These are phyloP conservation scores for Heliangelus exortis DNA, from an alignment of 2,797 vertebrate species.

Conservation along the genomic window DNA sequence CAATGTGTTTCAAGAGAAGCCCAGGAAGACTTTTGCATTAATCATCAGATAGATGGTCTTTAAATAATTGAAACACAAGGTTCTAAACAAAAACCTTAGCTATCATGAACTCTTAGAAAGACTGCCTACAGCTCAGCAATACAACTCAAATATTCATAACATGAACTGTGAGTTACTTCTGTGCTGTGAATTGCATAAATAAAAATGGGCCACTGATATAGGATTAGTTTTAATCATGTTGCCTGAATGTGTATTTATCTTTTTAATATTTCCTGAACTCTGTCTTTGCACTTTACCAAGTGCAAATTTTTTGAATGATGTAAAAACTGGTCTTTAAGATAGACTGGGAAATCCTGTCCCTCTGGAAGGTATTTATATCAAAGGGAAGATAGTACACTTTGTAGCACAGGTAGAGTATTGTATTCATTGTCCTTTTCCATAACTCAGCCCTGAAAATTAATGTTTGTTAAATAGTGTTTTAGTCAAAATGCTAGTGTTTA, in stretches of 20 bases:
- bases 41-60: slow-evolving; percentile 2
- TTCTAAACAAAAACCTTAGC: not conserved
- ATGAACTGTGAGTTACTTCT: not conserved
- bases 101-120: not conserved
- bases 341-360: slow-evolving; percentile 82
- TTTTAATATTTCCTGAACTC: not conserved
- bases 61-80: not conserved
- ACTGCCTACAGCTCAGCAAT: not conserved
- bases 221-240: not conserved
- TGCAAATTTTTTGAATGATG: slow-evolving; percentile 46
- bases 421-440: not conserved
- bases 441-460: not conserved
- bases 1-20: not conserved
- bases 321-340: slow-evolving; percentile 82
- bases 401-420: slow-evolving; percentile 82
- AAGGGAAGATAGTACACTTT: slow-evolving; percentile 85
- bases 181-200: not conserved
- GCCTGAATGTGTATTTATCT: not conserved
- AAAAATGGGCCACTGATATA: not conserved
- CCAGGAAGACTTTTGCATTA: slow-evolving; percentile 3
- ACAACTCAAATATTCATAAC: not conserved
- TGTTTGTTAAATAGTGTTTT: not conserved
- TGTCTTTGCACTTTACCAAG: slow-evolving; percentile 37
- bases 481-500: not conserved
- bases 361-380: slow-evolving; percentile 83